Evolutionary conservation across 2,888 invertebrate species (phyloP).

Genomic region (Brenthis ino): DNA sequence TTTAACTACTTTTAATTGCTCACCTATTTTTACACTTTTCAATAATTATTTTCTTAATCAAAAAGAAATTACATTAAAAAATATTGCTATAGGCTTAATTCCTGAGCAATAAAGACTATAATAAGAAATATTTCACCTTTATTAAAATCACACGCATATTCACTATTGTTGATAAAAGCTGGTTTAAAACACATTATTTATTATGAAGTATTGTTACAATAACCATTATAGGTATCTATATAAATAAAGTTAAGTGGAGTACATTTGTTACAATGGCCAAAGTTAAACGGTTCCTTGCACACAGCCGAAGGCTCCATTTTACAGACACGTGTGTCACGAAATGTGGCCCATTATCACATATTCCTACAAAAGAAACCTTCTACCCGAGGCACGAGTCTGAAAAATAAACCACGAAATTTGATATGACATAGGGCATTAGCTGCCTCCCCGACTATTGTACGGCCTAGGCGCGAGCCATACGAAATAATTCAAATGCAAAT

Average conservation of each 20-base stretch:
- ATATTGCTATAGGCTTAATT: too few relatives aligned
- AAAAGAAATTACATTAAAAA: too few relatives aligned
- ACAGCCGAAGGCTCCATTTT: constrained; percentile 56
- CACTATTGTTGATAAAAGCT: background rate
- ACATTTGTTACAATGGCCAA: constrained; percentile 44
- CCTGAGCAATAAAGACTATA: too few relatives aligned
- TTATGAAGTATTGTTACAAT: constrained; percentile 19
- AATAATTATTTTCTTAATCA: too few relatives aligned
- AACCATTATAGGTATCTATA: constrained; percentile 14
- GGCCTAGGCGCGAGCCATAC: constrained; percentile 71
- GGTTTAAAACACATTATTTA: background rate
- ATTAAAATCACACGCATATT: background rate
- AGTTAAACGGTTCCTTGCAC: constrained; percentile 45
- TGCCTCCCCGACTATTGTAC: constrained; percentile 70
- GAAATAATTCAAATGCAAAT: constrained; percentile 82
- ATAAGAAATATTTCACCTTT: too few relatives aligned
- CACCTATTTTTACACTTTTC: too few relatives aligned
- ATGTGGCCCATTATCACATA: constrained; percentile 66
- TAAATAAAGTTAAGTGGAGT: constrained; percentile 22
- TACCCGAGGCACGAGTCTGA: constrained; percentile 67
- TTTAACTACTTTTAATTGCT: too few relatives aligned
- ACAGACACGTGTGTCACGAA: constrained; percentile 74
- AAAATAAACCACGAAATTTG: constrained; percentile 80
- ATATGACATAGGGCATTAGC: constrained; percentile 73
- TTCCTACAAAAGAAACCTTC: constrained; percentile 58